Evolutionary conservation across 53 echinoderm and acorn worm species (phyloP), one percentile per base, ranked within the genome.

Genomic region (Astropecten irregularis): DNA sequence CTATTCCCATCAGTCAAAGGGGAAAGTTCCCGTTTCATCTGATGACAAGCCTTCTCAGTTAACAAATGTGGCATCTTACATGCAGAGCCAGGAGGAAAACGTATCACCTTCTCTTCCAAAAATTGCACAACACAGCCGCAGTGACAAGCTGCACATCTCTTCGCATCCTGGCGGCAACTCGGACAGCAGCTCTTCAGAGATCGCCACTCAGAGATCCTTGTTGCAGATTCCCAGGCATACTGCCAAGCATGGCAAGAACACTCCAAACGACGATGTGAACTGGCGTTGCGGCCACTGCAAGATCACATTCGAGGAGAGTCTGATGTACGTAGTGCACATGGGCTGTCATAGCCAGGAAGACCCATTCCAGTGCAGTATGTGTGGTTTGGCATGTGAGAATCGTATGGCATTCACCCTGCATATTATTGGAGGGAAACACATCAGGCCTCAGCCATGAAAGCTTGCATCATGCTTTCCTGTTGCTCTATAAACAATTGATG

Each of bases 321-420:
- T 93, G 71, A 86, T 93, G 90, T 93, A 86, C 28, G 90, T 93
- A 2, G 83, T 93, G 54, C 93, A 93, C 66, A 93, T 90, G 84
- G 93, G 93, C 1, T 93, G 93, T 51, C 93, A 93, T 67, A 83
- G 90, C 26, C 90, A 90, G 26, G 47, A 50, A 3, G 82, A 90
- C n/a, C 87, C 87, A 0, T 93, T 84, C 49, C 50, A 83, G n/a
- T 93, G 93, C 67, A 93, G 86, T 77, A 90, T 90, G 87, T 93
- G 93, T 19, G 87, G 93, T 40, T 25, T 90, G 35, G 82, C 55
- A 48, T 93, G 87, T 34, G 34, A 58, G 10, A 83, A 93, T 84
- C 83, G 87, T 50, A 83, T 93, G 28, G 87, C 83, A 0, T 93
- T 93, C 60, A 93, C 90, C 64, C 71, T 93, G 34, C 93, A 93